Evolutionary conservation across 2,888 invertebrate genomes (phyloP).

Genomic region (Chirona hameri): DNA sequence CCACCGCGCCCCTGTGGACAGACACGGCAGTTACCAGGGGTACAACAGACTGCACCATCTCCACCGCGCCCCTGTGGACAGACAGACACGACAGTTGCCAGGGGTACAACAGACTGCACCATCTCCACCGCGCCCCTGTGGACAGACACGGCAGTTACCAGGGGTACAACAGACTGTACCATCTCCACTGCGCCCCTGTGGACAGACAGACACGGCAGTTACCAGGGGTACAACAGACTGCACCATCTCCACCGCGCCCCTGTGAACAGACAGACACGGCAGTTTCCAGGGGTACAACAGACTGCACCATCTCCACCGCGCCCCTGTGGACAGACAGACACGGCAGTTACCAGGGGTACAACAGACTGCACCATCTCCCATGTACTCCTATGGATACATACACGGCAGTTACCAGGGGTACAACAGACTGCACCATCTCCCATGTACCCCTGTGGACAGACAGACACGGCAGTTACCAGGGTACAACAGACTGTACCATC

Average conservation of each 20-base stretch:
- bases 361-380: constrained; percentile 85
- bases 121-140: constrained; percentile 56
- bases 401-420: constrained; percentile 42
- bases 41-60: constrained; percentile 32
- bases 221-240: constrained; percentile 61
- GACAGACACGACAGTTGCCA: constrained; percentile 81
- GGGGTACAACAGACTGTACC: constrained; percentile 43
- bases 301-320: too few relatives aligned
- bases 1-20: too few relatives aligned
- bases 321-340: too few relatives aligned
- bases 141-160: background rate
- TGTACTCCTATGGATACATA: constrained; percentile 41
- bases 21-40: constrained; percentile 42
- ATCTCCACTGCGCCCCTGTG: too few relatives aligned
- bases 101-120: constrained; percentile 58
- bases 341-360: constrained; percentile 48
- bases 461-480: constrained; percentile 42
- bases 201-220: too few relatives aligned
- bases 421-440: constrained; percentile 22
- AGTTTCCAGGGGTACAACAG: constrained; percentile 43
- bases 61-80: too few relatives aligned
- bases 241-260: constrained; percentile 71
- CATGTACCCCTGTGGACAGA: too few relatives aligned
- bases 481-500: constrained; percentile 80
- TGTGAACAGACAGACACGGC: background rate